These are phyloP conservation scores for Lithophane semibrunnea DNA, from an alignment of 2,888 invertebrate genomes.

Conservation along the genomic window DNA sequence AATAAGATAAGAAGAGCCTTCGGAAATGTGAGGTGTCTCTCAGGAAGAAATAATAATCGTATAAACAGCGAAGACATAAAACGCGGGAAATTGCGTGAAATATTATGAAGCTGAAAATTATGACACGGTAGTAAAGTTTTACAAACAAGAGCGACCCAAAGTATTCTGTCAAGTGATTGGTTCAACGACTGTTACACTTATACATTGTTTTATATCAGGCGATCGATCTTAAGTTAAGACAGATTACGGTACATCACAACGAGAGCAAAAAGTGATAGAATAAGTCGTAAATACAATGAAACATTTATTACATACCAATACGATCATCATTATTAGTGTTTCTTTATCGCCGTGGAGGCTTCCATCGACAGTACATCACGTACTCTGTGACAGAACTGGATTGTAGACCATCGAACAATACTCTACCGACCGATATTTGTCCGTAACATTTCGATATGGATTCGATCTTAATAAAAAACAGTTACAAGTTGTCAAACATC, in stretches of 20 bases:
- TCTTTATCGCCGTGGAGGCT: conserved; percentile 42
- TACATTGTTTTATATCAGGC: conserved; percentile 39
- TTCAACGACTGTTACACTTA: conserved; percentile 29
- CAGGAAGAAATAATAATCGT: conserved; percentile 42
- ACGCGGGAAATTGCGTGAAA: conserved; percentile 60
- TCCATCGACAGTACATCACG: conserved; percentile 54
- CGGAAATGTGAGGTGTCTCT: conserved; percentile 37
- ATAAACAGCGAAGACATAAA: conserved; percentile 55
- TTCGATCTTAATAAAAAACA: conserved; percentile 52
- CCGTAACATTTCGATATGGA: conserved; percentile 39
- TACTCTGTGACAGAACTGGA: conserved; percentile 49
- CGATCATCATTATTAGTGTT: conserved; percentile 49
- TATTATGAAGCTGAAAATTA: conserved; percentile 63
- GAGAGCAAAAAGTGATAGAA: conserved; percentile 61
- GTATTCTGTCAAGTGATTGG: conserved; percentile 42
- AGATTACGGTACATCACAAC: conserved; percentile 62
- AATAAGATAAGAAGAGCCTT: conserved; percentile 49
- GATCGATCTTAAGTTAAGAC: conserved; percentile 60
- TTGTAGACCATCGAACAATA: conserved; percentile 53
- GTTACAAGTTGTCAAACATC: conserved; percentile 61
- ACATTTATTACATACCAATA: conserved; percentile 64
- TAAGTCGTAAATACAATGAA: conserved; percentile 66
- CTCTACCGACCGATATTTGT: conserved; percentile 35
- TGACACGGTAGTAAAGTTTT: conserved; percentile 57
- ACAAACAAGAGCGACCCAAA: conserved; percentile 30